Conservation (phyloP, 2,888 invertebrate genomes). For the Platerodrilus igneus region DNA sequence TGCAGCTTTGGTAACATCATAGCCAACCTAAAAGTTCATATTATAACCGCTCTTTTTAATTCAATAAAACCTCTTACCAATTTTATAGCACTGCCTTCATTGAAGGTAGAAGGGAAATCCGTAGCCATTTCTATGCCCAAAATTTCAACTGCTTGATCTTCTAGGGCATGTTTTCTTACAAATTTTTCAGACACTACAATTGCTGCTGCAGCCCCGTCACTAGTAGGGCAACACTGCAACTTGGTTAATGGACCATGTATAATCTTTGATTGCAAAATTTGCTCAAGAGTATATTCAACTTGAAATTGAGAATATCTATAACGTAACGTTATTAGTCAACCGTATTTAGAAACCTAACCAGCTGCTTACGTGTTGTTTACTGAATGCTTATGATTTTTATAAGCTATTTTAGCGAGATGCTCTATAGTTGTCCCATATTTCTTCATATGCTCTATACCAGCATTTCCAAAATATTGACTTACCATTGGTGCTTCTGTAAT, state of each 20-base stretch:
- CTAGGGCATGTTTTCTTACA: conserved; percentile 75
- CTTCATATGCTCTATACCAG: conserved; percentile 92
- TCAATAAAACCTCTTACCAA: too few species aligned
- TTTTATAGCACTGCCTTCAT: conserved; percentile 74
- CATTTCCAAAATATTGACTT: conserved; percentile 95
- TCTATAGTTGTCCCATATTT: conserved; percentile 89
- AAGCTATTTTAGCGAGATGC: conserved; percentile 95
- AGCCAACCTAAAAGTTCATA: conserved; percentile 68
- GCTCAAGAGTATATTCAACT: conserved; percentile 83
- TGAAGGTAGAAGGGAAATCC: conserved; percentile 80
- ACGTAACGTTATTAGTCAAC: conserved; percentile 53
- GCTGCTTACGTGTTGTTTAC: conserved; percentile 94
- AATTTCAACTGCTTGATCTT: conserved; percentile 88
- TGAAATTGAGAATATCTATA: conserved; percentile 95
- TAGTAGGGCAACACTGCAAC: conserved; percentile 96
- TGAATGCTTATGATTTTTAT: conserved; percentile 96
- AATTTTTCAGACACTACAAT: conserved; percentile 88
- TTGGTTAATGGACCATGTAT: conserved; percentile 92
- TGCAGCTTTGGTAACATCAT: conserved; percentile 87
- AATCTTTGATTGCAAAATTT: conserved; percentile 80
- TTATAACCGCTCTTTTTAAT: conserved; percentile 36
- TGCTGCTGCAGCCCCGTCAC: conserved; percentile 93
- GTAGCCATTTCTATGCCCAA: conserved; percentile 96
- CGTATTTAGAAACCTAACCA: too few species aligned
- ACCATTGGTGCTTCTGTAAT: conserved; percentile 80